A percentile compares a stretch with the other conserved stretches of the same genome.
phyloP scores from a whole-genome alignment of 2,888 invertebrate genomes.

The Steromphala cineraria region DNA sequence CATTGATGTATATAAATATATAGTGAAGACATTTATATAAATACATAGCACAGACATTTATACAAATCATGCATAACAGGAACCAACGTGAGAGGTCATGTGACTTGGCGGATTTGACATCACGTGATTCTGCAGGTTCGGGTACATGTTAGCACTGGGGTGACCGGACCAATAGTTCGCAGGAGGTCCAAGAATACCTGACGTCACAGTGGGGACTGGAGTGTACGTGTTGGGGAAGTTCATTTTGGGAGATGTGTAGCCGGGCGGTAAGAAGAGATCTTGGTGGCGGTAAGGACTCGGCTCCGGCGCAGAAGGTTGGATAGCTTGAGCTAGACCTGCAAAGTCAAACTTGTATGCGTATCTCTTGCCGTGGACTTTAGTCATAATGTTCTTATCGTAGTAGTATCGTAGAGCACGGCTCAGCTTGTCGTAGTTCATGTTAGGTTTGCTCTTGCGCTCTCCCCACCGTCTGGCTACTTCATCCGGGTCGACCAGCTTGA shows the following conservation, averaged over 20 bases:
- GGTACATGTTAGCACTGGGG: constrained; percentile 46
- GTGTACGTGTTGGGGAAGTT: constrained; percentile 85
- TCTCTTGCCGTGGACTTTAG: constrained; percentile 92
- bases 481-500: constrained; percentile 95
- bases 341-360: constrained; percentile 97
- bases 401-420: constrained; percentile 95
- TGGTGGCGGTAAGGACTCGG: constrained; percentile 95
- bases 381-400: constrained; percentile 99
- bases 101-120: constrained; percentile 85
- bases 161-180: constrained; percentile 54
- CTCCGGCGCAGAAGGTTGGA: constrained; percentile 84
- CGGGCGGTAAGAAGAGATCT: constrained; percentile 88
- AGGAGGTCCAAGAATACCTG: constrained; percentile 51
- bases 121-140: constrained; percentile 79
- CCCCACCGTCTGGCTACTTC: constrained; percentile 97
- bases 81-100: constrained; percentile 91
- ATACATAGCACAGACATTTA: neutral
- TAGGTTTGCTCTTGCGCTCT: constrained; percentile 94
- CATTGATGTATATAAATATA: neutral
- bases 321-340: constrained; percentile 87
- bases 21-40: neutral
- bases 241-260: constrained; percentile 84
- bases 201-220: constrained; percentile 40
- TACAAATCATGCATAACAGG: constrained; percentile 70
- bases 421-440: constrained; percentile 98